Evolutionary conservation across 2,113 vertebrate genomes (phyloP), one percentile per base, ranked within the genome.

Genomic region (Hemicordylus capensis): DNA sequence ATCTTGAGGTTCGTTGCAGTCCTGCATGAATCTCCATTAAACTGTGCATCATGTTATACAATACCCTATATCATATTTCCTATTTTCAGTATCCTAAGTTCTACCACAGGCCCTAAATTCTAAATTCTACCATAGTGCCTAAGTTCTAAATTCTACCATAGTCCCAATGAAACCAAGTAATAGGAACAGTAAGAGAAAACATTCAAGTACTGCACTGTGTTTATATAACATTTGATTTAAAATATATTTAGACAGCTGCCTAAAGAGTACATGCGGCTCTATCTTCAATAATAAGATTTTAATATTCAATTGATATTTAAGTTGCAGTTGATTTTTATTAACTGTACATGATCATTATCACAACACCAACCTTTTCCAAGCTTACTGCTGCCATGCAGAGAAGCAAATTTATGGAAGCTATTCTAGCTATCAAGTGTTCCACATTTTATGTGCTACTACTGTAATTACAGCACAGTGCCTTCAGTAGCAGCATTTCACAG

Each of bases 221-320:
- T 91, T 80, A 51, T 58, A 87, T 3, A 22, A 83, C 61, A 80
- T 15, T 70, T 80, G 86, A 92, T 85, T 67, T 61, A 89, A 90
- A 88, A 79, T 51, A 83, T 31, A 87, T 34, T 75, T 81, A 88
- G 79, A 42, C 76, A 89, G 87, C 76, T 79, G 74, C 48, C 72
- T 67, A 56, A 42, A 86, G 34, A 80, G 72, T 81, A 67, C 0
- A 31, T 12, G 4, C 58, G 85, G 67, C 93, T 91, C 73, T 70
- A 15, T 86, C 76, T 90, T 92, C 84, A 92, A 84, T 89, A 85
- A 89, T 37, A 84, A 0, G 28, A 87, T 85, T 86, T 83, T 83
- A 88, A 92, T 82, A 86, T 39, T 85, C 63, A 51, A 54, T 3
- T 88, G 89, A 87, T 80, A 80, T 73, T 89, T 46, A 83, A 37